phyloP scores from a whole-genome alignment of 53 echinoderm and acorn worm genomes.

The Apostichopus leukothele region DNA sequence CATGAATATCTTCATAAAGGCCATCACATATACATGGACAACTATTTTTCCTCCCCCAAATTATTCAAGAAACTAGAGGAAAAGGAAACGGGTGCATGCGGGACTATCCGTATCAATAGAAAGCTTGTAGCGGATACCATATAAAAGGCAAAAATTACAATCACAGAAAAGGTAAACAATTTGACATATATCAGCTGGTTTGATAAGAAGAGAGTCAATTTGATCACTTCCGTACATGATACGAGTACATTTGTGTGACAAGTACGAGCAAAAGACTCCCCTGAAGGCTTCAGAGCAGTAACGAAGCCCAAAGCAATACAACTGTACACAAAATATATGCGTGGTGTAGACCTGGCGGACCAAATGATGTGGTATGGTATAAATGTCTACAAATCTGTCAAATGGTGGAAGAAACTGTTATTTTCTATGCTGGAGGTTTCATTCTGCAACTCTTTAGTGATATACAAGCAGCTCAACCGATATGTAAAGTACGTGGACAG shows the following conservation, averaged over 20 bases:
- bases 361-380: constrained; percentile 23
- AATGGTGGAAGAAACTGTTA: constrained; percentile 25
- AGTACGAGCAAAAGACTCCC: constrained; percentile 8
- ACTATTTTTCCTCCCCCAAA: constrained; percentile 31
- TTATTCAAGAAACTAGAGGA: not conserved
- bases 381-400: constrained; percentile 6
- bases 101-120: constrained; percentile 25
- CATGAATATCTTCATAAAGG: constrained; percentile 25
- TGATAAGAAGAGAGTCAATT: constrained; percentile 18
- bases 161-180: constrained; percentile 16
- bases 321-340: constrained; percentile 17
- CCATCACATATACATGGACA: constrained; percentile 25
- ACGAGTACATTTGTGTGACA: not conserved
- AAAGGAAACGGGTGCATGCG: constrained; percentile 13
- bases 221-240: constrained; percentile 17
- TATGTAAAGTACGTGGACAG: not conserved
- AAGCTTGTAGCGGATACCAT: not conserved
- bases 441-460: constrained; percentile 16
- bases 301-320: constrained; percentile 8
- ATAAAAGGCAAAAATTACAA: constrained; percentile 21
- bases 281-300: constrained; percentile 6
- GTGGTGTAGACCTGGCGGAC: constrained; percentile 11
- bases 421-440: constrained; percentile 7
- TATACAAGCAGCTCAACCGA: constrained; percentile 16
- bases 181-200: constrained; percentile 25